Base-by-base conservation (phyloP, 1,140 invertebrate genomes). In the Trachymyrmex cornetzi region DNA sequence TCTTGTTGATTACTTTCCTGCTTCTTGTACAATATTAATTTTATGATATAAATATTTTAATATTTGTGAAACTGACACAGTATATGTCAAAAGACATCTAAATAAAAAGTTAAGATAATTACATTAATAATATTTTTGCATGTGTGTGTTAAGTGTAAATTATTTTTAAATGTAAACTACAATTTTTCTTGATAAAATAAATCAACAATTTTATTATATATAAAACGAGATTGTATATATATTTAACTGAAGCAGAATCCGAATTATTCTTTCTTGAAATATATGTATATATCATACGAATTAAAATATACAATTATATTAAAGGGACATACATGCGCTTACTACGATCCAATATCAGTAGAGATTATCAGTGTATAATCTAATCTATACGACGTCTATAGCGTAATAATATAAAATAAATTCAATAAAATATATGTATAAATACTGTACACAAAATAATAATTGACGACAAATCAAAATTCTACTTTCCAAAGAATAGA, bases 351-450 rank as follows among this genome's bases (percentile, higher is more conserved):
- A 74, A 74, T 61, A 72, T 48, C 14, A 24, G 5, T 48, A 24
- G 14, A 48, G 12, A 48, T 44, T 57, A 81, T 44, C 24, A 82
- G 38, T 66, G 12, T 57, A 38, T 48, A 48, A 3, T 81, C 16
- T 22, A 74, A 1, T 30, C 12, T 74, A 50, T 74, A 84, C 12
- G 69, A 50, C 9, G 9, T 74, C 19, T 48, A 71, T 48, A 82
- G 24, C 38, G 9, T 63, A 84, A 74, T 44, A 79, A 59, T 61
- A 74, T 59, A 84, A 74, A 84, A 74, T 59, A 84, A 74, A 84
- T 75, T 75, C 16, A 34, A n/a, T 14, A 48, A 44, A 38, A 53
- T 55, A 19, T 66, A 66, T 66, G 38, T 50, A 30, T 59, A 63
- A 44, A 57, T 44, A 71, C 7, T 27, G 48, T 55, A n/a, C 82